Evolutionary conservation across 2,888 invertebrate genomes (phyloP).

Genomic region (Heterodera filipjevi): DNA sequence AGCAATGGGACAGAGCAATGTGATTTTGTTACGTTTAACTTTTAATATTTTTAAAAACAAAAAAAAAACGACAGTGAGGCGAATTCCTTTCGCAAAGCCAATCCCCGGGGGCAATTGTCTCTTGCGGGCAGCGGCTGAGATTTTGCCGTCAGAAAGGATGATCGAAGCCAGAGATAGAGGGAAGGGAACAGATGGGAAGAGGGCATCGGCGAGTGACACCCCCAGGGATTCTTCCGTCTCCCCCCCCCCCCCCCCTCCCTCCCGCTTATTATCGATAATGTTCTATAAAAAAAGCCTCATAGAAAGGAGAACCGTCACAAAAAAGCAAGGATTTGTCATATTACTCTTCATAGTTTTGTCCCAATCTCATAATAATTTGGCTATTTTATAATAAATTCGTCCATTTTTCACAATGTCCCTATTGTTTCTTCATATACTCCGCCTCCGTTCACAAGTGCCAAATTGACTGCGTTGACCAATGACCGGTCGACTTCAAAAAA

Average conservation of each 20-base stretch:
- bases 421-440: neutral
- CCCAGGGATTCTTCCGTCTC: neutral
- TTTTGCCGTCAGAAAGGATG: neutral
- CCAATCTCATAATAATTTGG: no score
- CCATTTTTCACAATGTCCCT: neutral
- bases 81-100: neutral
- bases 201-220: neutral
- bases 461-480: neutral
- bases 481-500: neutral
- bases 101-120: neutral
- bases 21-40: neutral
- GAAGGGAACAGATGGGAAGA: neutral
- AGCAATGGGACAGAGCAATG: neutral
- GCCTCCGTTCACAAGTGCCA: slow-evolving; percentile 8
- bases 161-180: neutral
- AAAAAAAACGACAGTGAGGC: neutral
- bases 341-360: neutral
- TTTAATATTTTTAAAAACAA: slow-evolving; percentile 3
- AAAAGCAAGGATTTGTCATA: neutral
- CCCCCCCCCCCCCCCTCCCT: neutral
- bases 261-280: neutral
- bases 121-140: neutral
- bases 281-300: neutral
- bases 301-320: neutral
- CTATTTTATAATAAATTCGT: neutral